These are phyloP conservation scores for Drosophila navojoa DNA, from an alignment of 1,140 invertebrate species.

Conservation along the genomic window DNA sequence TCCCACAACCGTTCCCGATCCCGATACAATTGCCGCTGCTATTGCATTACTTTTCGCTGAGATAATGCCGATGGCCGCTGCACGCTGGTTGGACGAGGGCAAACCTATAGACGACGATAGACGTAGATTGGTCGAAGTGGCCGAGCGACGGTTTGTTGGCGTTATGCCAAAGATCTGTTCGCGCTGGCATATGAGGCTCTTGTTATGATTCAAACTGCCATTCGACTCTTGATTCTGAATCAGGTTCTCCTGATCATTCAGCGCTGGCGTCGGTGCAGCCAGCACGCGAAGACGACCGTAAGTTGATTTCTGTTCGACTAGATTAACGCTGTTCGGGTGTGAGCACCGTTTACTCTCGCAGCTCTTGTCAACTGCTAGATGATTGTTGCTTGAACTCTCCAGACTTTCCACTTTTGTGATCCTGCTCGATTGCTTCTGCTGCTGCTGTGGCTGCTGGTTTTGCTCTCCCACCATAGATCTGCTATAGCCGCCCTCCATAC, in stretches of 20 bases:
- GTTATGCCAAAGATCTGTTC: constrained; percentile 45
- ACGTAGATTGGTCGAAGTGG: constrained; percentile 68
- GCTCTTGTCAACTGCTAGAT: constrained; percentile 25
- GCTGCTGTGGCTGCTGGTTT: neutral
- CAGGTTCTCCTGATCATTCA: constrained; percentile 32
- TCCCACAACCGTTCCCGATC: constrained; percentile 4
- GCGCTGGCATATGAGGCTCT: constrained; percentile 25
- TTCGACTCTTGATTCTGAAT: constrained; percentile 7
- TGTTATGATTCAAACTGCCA: neutral
- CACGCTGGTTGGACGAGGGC: too few species aligned
- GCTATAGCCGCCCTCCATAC: neutral
- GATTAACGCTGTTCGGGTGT: constrained; percentile 1
- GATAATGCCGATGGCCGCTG: neutral
- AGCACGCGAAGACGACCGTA: constrained; percentile 87
- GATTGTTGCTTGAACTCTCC: constrained; percentile 1
- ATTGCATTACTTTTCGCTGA: neutral
- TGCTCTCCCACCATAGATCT: constrained; percentile 9
- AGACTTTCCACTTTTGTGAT: neutral
- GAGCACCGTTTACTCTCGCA: constrained; percentile 40
- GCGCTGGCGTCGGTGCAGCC: constrained; percentile 83
- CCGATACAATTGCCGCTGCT: too few species aligned
- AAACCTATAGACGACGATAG: constrained; percentile 63
- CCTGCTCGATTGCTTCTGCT: constrained; percentile 11
- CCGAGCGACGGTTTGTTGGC: constrained; percentile 60
- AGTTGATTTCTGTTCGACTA: constrained; percentile 83